A percentile compares a stretch with the other conserved stretches of the same genome.
These are phyloP conservation scores for Macrosiphum euphorbiae DNA, from an alignment of 2,888 invertebrate genomes.

Conservation along the genomic window DNA sequence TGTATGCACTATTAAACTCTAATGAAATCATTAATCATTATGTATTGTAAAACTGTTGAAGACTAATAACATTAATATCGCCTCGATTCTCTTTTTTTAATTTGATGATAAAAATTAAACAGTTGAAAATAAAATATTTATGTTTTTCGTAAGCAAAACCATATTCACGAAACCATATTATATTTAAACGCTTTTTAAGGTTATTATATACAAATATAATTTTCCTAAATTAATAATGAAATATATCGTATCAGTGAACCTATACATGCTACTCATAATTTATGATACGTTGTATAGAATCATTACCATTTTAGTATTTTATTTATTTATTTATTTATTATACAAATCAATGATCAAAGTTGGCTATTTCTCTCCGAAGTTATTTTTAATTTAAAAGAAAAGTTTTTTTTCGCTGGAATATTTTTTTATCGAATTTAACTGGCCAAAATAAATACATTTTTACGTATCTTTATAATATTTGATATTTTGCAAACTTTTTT, in stretches of 20 bases:
- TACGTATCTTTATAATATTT: not conserved
- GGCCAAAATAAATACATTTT: not conserved
- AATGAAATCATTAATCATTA: not conserved
- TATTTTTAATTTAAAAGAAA: not conserved
- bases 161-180: not conserved
- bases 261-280: not conserved
- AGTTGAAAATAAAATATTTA: not conserved
- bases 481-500: not conserved
- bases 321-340: not conserved
- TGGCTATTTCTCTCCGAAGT: not conserved
- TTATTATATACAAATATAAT: not conserved
- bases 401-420: not conserved
- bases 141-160: not conserved
- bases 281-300: not conserved
- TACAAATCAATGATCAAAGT: not conserved
- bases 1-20: not conserved
- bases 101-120: not conserved
- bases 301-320: not conserved
- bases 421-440: not conserved
- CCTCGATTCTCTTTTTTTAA: not conserved
- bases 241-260: no score
- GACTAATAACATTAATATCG: not conserved
- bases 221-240: not conserved
- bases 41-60: not conserved
- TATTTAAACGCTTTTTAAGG: not conserved